Evolutionary conservation across 2,888 invertebrate species (phyloP).

Genomic region (Drosophila greeni): DNA sequence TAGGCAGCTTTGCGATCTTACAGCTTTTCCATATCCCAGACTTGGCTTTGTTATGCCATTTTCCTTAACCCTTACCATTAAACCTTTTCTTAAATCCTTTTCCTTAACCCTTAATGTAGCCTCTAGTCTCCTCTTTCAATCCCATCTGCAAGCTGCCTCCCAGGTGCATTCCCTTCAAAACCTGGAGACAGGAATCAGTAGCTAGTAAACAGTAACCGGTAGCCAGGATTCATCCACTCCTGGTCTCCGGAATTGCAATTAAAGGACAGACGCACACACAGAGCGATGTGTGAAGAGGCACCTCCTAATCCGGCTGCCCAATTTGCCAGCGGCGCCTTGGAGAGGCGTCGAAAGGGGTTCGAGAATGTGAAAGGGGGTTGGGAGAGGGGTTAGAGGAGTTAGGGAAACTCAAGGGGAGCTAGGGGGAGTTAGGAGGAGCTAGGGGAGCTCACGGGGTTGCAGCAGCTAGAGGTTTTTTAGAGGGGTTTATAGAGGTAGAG

Average conservation of each 20-base stretch:
- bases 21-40: background rate
- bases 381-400: too few relatives aligned
- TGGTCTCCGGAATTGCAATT: conserved; percentile 30
- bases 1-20: background rate
- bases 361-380: too few relatives aligned
- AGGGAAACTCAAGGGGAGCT: too few relatives aligned
- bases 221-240: background rate
- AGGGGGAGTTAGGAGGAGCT: too few relatives aligned
- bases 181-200: background rate
- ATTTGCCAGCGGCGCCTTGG: conserved; percentile 28
- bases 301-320: conserved; percentile 38
- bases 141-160: background rate
- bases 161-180: background rate
- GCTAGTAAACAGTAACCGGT: background rate
- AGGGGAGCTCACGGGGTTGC: background rate
- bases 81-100: background rate
- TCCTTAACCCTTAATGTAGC: background rate
- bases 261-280: conserved; percentile 25
- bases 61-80: too few relatives aligned
- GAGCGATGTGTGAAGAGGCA: conserved; percentile 6
- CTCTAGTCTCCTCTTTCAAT: background rate
- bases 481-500: background rate
- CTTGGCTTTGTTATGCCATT: background rate
- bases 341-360: conserved; percentile 20
- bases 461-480: background rate